Base-by-base conservation (phyloP, 1,140 invertebrate species). In the Lerema accius region DNA sequence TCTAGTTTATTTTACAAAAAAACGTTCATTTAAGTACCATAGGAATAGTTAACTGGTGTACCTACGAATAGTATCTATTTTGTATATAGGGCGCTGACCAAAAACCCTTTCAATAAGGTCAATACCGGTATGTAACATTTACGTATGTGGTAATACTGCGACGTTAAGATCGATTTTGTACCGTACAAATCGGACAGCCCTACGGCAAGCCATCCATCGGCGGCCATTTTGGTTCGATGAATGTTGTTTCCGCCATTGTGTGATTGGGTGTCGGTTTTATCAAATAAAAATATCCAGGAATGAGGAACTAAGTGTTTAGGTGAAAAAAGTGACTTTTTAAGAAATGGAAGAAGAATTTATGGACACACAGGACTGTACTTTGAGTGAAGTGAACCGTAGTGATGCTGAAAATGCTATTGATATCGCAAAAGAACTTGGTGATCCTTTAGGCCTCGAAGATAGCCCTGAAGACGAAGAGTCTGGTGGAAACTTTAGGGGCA, bases 281-380 rank as follows among this genome's bases (percentile, higher is more conserved):
- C 28, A 71, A 67, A 63, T 63, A 68, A 62, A 68, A 58, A 43
- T 48, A 50, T 63, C n/a, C 46, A 73, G 75, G 70, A 67, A 85
- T 85, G 79, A 71, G 78, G 79, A 84, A 76, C 74, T 77, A 79
- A 74, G 69, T 75, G 67, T 71, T 65, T 75, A 35, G n/a, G 72
- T 76, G 63, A 45, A 69, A 67, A 65, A 67, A 53, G 70, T 71
- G 58, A 51, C 51, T 65, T 59, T 64, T 67, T 58, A 53, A 15
- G 56, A 83, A 64, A 73, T 88, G 85, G 85, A 86, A 62, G 85
- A 88, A 32, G 85, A 85, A 70, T 88, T 86, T 65, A 86, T 84
- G 71, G 83, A 88, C 45, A 53, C 76, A 4, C 85, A 83, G 63
- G 83, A 86, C 59, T 65, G 73, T 19, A 48, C 42, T 64, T 71